Evolutionary conservation across 2,888 invertebrate genomes (phyloP).

Genomic region (Drosophila mercatorum): DNA sequence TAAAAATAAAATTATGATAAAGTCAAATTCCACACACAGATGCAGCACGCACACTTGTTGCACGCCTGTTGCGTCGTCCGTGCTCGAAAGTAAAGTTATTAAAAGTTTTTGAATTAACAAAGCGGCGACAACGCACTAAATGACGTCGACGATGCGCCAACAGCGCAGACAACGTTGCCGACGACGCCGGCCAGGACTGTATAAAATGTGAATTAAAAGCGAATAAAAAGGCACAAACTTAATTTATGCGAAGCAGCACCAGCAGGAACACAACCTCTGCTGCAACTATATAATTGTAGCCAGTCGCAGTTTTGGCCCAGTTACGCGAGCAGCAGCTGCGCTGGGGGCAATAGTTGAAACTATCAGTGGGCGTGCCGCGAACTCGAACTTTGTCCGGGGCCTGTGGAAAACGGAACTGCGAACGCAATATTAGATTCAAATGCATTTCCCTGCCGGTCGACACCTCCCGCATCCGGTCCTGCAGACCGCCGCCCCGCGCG

Average conservation of each 20-base stretch:
- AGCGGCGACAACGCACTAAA: slow-evolving; percentile 61
- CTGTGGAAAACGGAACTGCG: slow-evolving; percentile 60
- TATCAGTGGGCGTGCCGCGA: slow-evolving; percentile 41
- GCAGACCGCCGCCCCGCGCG: slow-evolving; percentile 33
- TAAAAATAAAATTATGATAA: slow-evolving; percentile 6
- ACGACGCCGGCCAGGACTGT: slow-evolving; percentile 13
- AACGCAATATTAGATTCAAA: slow-evolving; percentile 77
- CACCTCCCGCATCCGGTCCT: slow-evolving; percentile 63
- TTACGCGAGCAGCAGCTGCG: slow-evolving; percentile 27
- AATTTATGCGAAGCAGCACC: slow-evolving; percentile 62
- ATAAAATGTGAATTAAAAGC: slow-evolving; percentile 62
- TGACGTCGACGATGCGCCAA: slow-evolving; percentile 43
- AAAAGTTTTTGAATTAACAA: slow-evolving; percentile 71
- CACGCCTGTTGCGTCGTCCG: slow-evolving; percentile 23
- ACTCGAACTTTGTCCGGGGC: slow-evolving; percentile 34
- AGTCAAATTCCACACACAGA: slow-evolving; percentile 1
- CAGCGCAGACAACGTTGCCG: slow-evolving; percentile 15
- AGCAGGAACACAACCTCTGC: slow-evolving; percentile 14
- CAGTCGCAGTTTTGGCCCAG: slow-evolving; percentile 28
- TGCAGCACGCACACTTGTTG: slow-evolving; percentile 53
- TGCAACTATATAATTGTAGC: slow-evolving; percentile 41
- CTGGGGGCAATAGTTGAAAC: slow-evolving; percentile 39
- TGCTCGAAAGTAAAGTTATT: slow-evolving; percentile 70
- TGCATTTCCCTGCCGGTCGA: slow-evolving; percentile 70
- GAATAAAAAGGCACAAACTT: slow-evolving; percentile 69